phyloP scores from a whole-genome alignment of 2,113 vertebrate genomes.

The Chrysochloris asiatica region DNA sequence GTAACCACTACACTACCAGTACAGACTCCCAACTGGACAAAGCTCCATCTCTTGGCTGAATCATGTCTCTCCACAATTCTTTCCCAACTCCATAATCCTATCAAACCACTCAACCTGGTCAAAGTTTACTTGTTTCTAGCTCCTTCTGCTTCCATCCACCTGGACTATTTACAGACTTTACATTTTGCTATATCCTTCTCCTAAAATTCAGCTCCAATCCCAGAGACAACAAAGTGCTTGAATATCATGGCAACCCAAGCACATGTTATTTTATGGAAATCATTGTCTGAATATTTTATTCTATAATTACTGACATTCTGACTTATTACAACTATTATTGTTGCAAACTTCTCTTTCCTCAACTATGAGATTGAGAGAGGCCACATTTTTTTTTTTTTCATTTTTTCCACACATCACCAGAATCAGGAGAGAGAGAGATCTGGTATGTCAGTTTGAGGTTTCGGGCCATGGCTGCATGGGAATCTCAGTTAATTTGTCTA shows the following conservation, averaged over 20 bases:
- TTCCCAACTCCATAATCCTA: not conserved
- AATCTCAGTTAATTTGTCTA: too few relatives aligned
- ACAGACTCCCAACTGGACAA: not conserved
- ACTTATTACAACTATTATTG: not conserved
- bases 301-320: not conserved
- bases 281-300: not conserved
- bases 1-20: too few relatives aligned
- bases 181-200: not conserved
- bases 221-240: not conserved
- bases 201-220: not conserved
- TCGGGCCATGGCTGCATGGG: too few relatives aligned
- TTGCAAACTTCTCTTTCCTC: not conserved
- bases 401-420: not conserved
- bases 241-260: too few relatives aligned
- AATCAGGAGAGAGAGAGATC: too few relatives aligned
- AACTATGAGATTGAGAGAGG: not conserved
- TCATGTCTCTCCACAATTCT: not conserved
- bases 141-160: too few relatives aligned
- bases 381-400: not conserved
- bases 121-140: not conserved
- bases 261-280: too few relatives aligned
- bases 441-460: too few relatives aligned
- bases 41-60: not conserved
- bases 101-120: not conserved
- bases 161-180: too few relatives aligned